Evolutionary conservation across 2,888 invertebrate species (phyloP), one percentile per base, ranked within the genome.

Genomic region (Drosophila maculinotata): DNA sequence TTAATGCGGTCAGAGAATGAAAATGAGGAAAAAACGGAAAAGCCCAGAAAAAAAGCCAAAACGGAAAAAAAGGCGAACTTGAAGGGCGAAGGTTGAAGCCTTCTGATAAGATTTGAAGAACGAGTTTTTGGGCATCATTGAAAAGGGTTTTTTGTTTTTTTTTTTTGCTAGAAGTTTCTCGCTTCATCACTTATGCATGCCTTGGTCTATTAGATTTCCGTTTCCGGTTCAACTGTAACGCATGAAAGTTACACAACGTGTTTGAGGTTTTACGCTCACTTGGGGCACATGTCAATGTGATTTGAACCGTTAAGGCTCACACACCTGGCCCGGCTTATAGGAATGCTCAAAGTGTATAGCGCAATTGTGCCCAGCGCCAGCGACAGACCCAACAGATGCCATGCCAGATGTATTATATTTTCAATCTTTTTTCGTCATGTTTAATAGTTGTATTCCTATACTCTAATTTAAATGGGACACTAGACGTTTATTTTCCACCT

Each of bases 141-240:
- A 80, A 74, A 80, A 80, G 77, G 78, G 74, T 74, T 77, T 57
- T 20, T 44, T 17, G 15, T n/a, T n/a, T n/a, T n/a, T n/a, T n/a
- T n/a, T n/a, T n/a, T n/a, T n/a, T n/a, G 25, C 25, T 41, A 35
- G 39, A 42, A 15, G 64, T 35, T 81, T 81, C 85, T 81, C 81
- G 85, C 85, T 85, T 81, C 81, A 81, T 81, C 81, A 81, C 81
- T 85, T 81, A 81, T 81, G 85, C 81, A 81, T 81, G 85, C 81
- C 78, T 83, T 83, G 83, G 86, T 86, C 83, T 83, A 86, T 83
- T 83, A 86, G 83, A 83, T 83, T 86, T 86, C 83, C 83, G 83
- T 86, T 83, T 83, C 87, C 83, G 84, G 86, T 86, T 86, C 71
- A 86, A 77, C 86, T 76, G 83, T 71, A 80, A 74, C 67, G 68